Conservation (phyloP, 2,113 vertebrate genomes). For the Marcusenius ussheri region DNA sequence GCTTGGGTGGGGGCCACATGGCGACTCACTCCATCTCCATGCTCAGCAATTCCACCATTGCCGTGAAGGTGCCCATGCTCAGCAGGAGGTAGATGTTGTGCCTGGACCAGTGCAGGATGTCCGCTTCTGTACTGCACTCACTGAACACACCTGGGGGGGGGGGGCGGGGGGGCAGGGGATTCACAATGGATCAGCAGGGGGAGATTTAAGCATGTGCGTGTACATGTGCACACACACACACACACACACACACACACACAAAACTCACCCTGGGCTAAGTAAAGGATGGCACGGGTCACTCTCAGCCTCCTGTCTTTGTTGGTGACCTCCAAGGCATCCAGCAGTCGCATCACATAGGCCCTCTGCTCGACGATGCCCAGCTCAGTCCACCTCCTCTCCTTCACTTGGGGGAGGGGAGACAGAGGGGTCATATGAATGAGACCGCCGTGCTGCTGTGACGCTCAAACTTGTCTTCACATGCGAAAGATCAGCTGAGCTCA, state of each 20-base stretch:
- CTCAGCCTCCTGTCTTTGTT: slow-evolving; percentile 77
- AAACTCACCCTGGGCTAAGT: slow-evolving; percentile 81
- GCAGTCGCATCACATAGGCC: slow-evolving; percentile 78
- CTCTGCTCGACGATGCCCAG: slow-evolving; percentile 69
- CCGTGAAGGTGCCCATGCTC: slow-evolving; percentile 86
- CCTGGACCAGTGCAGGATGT: slow-evolving; percentile 83
- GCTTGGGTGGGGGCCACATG: neutral
- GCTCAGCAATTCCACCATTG: slow-evolving; percentile 91
- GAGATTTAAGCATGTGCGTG: neutral
- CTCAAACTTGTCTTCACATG: neutral
- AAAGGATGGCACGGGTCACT: slow-evolving; percentile 83
- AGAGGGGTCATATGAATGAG: neutral
- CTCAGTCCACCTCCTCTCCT: slow-evolving; percentile 71
- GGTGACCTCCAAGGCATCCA: slow-evolving; percentile 88
- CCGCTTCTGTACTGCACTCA: slow-evolving; percentile 77
- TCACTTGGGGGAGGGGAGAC: slow-evolving; percentile 53
- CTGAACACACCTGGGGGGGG: slow-evolving; percentile 74
- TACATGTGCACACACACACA: neutral
- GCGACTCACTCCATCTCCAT: slow-evolving; percentile 89
- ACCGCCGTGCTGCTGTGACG: neutral
- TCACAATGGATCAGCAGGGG: neutral
- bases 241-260: neutral
- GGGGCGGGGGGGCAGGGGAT: slow-evolving; percentile 5
- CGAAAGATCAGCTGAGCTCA: slow-evolving; percentile 19
- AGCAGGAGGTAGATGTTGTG: slow-evolving; percentile 92